Percentiles rank a stretch among this genome's conserved stretches.
phyloP scores from a whole-genome alignment of 92 coral and sea anemone genomes.

The Bergia sp. region DNA sequence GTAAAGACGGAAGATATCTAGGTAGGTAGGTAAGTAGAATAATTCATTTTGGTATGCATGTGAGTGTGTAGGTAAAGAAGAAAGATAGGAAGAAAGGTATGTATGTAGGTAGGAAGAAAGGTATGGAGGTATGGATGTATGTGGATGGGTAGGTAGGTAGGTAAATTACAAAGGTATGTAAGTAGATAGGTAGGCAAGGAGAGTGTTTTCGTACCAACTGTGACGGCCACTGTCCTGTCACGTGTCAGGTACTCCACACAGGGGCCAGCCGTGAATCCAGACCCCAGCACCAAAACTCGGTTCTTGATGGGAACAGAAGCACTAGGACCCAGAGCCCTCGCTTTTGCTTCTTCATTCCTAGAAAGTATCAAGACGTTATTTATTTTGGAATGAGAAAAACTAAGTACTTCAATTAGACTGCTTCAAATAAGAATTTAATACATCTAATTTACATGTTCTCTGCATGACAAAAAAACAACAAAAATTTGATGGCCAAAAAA shows the following conservation, averaged over 20 bases:
- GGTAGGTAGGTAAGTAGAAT: background rate
- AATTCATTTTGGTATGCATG: no score
- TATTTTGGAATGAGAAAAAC: background rate
- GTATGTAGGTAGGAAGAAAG: no score
- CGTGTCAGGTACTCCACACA: constrained; percentile 87
- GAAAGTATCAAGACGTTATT: background rate
- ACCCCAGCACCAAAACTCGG: constrained; percentile 84
- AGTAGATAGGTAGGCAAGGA: background rate
- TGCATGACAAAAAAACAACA: background rate
- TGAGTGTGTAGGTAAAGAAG: no score
- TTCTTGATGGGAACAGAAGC: constrained; percentile 73
- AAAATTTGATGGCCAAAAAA: no score
- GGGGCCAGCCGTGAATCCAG: constrained; percentile 91
- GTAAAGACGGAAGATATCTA: background rate
- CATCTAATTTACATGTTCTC: no score
- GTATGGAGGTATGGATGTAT: no score
- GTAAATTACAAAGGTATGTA: background rate
- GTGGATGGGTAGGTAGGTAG: no score
- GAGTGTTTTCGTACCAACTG: constrained; percentile 69
- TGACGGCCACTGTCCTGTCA: constrained; percentile 81
- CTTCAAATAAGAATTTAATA: background rate
- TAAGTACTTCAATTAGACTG: background rate
- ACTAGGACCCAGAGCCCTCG: constrained; percentile 83
- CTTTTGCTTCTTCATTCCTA: constrained; percentile 81
- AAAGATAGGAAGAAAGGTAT: no score